These are phyloP conservation scores for Actinernus sp. DNA, from an alignment of 92 coral and sea anemone species.

Conservation along the genomic window DNA sequence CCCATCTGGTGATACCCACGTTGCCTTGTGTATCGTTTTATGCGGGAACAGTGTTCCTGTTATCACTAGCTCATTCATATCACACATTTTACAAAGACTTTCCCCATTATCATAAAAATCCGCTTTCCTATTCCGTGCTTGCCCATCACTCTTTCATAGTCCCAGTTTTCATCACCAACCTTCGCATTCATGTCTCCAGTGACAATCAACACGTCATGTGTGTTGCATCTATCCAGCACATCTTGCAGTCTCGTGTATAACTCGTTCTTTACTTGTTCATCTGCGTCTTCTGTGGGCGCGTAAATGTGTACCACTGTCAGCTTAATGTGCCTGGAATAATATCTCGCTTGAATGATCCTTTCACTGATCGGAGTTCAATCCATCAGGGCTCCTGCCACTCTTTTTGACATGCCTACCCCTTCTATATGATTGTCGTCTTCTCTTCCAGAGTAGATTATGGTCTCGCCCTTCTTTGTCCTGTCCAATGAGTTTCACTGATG, in stretches of 20 bases:
- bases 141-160: conserved; percentile 22
- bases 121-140: conserved; percentile 13
- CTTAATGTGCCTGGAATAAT: conserved; percentile 23
- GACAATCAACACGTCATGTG: conserved; percentile 30
- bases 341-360: conserved; percentile 33
- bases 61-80: not conserved
- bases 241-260: conserved; percentile 24
- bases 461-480: conserved; percentile 32
- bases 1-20: not conserved
- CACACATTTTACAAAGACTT: conserved; percentile 8
- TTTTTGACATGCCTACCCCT: no score
- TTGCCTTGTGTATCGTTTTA: no score
- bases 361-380: conserved; percentile 44
- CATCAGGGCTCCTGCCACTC: no score
- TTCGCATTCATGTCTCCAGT: conserved; percentile 45
- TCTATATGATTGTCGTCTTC: conserved; percentile 39
- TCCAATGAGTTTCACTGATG: conserved; percentile 29
- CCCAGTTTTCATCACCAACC: conserved; percentile 20
- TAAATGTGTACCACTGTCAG: conserved; percentile 20
- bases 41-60: conserved; percentile 17
- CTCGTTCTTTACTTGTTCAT: conserved; percentile 25
- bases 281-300: conserved; percentile 48
- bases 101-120: conserved; percentile 47
- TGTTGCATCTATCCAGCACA: conserved; percentile 11
- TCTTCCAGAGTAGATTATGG: conserved; percentile 35